Conservation (phyloP, 1,140 invertebrate species). For the Brachionus rubens region DNA sequence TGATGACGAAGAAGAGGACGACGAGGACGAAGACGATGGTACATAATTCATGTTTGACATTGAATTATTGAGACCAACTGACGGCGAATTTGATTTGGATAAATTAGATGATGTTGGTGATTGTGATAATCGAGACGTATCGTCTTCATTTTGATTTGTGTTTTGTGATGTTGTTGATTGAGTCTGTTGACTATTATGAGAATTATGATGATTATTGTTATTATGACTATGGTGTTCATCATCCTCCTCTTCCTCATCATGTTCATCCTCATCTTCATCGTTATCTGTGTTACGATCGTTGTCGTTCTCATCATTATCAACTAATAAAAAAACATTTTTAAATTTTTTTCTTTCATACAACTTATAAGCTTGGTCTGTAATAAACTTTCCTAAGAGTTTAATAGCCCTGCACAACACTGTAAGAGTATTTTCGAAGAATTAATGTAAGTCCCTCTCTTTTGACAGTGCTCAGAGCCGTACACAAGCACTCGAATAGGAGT, state of each 20-base stretch:
- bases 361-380: neutral
- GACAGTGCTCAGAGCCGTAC: too few species aligned
- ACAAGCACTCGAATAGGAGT: too few species aligned
- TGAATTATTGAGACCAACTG: slow-evolving; percentile 10
- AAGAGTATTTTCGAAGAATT: too few species aligned
- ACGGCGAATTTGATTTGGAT: slow-evolving; percentile 28
- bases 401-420: too few species aligned
- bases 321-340: neutral
- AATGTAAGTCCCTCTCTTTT: too few species aligned
- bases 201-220: neutral
- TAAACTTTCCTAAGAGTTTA: too few species aligned
- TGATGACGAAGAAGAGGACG: slow-evolving; percentile 14
- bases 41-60: slow-evolving; percentile 40
- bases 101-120: slow-evolving; percentile 26
- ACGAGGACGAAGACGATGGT: slow-evolving; percentile 11
- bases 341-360: neutral
- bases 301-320: slow-evolving; percentile 24
- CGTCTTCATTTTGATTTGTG: neutral
- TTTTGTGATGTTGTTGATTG: too few species aligned
- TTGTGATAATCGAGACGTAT: slow-evolving; percentile 12
- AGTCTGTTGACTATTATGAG: neutral
- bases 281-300: slow-evolving; percentile 19
- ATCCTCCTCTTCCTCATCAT: slow-evolving; percentile 20
- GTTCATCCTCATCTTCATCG: slow-evolving; percentile 5
- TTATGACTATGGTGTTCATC: neutral